Evolutionary conservation across 92 coral and sea anemone genomes (phyloP).

Genomic region (Zoanthus solanderi): DNA sequence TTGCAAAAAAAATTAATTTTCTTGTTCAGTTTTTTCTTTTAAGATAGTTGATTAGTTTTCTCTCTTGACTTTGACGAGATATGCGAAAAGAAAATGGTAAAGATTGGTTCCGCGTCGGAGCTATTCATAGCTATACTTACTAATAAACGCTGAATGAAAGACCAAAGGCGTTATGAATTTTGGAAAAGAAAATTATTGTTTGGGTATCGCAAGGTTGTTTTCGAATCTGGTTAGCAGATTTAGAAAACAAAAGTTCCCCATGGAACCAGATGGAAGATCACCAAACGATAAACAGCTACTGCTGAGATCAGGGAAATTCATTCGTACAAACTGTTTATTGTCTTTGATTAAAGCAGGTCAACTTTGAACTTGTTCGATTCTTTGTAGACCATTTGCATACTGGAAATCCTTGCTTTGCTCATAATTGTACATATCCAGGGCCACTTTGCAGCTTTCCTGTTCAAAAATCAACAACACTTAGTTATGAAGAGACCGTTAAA

Average conservation of each 20-base stretch:
- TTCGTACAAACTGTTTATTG: background rate
- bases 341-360: background rate
- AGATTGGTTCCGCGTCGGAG: no score
- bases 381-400: conserved; percentile 82
- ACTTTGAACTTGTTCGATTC: conserved; percentile 25
- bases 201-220: background rate
- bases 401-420: conserved; percentile 92
- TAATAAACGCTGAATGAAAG: no score
- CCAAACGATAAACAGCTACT: background rate
- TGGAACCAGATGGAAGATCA: background rate
- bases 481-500: no score
- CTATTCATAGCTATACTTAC: no score
- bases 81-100: no score
- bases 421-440: conserved; percentile 91
- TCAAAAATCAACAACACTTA: background rate
- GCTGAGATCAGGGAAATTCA: background rate
- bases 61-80: no score
- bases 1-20: no score
- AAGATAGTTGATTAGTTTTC: no score
- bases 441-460: conserved; percentile 97
- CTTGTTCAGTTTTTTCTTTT: no score
- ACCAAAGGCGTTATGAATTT: no score
- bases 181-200: no score
- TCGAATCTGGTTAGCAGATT: background rate
- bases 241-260: background rate